Evolutionary conservation across 2,888 invertebrate species (phyloP), one percentile per base, ranked within the genome.

Genomic region (Synanthedon myopaeformis): DNA sequence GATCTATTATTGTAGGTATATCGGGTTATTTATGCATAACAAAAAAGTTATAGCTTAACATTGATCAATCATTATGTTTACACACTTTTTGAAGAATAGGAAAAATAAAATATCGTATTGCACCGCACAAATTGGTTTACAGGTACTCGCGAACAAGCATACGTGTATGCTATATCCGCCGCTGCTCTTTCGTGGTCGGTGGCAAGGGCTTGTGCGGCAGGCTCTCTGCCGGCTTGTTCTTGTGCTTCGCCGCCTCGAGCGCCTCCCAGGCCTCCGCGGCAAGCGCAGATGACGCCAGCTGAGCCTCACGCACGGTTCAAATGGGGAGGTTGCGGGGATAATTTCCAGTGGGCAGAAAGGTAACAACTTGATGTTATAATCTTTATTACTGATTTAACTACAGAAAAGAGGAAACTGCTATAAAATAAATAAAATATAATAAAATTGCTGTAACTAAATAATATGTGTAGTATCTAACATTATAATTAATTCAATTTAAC

Each of bases 271-370:
- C 89, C 76, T 53, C 89, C 69, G 84, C 90, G 65, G 69, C 92
- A 60, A 79, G 90, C 59, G 79, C 91, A 70, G 90, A 84, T 89
- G 42, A 89, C 92, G 52, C 94, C 64, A 90, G 92, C 61, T 89
- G 95, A 86, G 90, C 91, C 92, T 6, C 89, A 90, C 55, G 92
- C 91, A 1, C 88, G 91, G 58, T 94, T 94, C 82, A 93, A 94
- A 75, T 95, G 95, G 95, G 94, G 94, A 51, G 96, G 96, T 41
- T 96, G 96, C 74, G 93, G 94, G 0, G 95, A 96, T 70, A 94
- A 96, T 79, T 89, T 92, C 54, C 89, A 90, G 62, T 93, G 92
- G 88, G 94, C 93, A 1, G 90, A 91, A 55, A 88, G 85, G 86
- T 85, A 60, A 3, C 2, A n/a, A 45, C n/a, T n/a, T 12, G 14